phyloP scores from a whole-genome alignment of 2,113 vertebrate genomes.

The Tonatia bakeri region DNA sequence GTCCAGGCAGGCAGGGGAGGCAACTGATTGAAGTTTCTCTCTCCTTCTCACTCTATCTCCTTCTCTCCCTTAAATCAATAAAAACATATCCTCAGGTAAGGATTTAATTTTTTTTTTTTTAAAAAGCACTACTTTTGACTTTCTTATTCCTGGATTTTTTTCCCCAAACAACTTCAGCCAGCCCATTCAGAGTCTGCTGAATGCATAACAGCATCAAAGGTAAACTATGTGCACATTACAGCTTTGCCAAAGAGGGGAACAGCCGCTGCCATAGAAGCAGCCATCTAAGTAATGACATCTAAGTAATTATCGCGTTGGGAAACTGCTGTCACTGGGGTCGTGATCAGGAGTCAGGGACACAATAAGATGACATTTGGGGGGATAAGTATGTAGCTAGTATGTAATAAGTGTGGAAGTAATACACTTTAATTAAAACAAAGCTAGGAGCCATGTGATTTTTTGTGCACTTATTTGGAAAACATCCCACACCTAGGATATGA shows the following conservation, averaged over 20 bases:
- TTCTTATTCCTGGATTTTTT: neutral
- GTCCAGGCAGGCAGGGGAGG: no score
- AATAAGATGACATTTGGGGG: neutral
- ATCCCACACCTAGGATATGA: neutral
- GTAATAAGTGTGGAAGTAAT: neutral
- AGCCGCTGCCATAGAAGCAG: neutral
- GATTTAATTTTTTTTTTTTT: no score
- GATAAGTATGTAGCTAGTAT: neutral
- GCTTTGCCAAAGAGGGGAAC: neutral
- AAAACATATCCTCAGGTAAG: no score
- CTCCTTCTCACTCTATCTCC: no score
- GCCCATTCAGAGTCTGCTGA: neutral
- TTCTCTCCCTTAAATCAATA: no score
- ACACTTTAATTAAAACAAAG: conserved; percentile 1
- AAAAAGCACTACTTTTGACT: neutral
- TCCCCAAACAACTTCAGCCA: neutral
- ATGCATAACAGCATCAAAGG: neutral
- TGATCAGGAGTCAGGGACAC: neutral
- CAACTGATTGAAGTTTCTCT: no score
- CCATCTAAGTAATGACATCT: neutral
- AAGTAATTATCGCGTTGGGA: neutral
- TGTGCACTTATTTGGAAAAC: neutral
- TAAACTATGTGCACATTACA: neutral
- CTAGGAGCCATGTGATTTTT: neutral
- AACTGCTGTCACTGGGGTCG: neutral